Evolutionary conservation across 1,140 invertebrate species (phyloP), one percentile per base, ranked within the genome.

Genomic region (Pollicipes pollicipes): DNA sequence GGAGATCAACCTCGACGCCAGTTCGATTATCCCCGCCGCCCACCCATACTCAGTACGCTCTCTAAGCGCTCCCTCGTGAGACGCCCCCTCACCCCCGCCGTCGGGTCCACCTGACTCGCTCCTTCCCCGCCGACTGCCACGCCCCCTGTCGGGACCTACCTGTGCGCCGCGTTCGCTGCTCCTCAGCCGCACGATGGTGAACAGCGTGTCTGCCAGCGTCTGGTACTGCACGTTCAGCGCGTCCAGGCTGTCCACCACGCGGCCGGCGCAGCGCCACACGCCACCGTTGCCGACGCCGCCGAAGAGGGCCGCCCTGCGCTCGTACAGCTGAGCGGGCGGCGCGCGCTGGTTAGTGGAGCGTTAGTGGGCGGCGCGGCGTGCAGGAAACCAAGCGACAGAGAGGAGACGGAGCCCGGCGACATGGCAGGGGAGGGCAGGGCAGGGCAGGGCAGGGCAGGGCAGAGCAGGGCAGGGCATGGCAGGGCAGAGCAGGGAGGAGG

Each of bases 231-330:
- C 85, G 80, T 95, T 95, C 74, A 96, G 82, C 64, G 84, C 85
- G 77, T 96, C 94, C 77, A 98, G 82, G 75, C 97, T 88, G 73
- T 86, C 84, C 29, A 88, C 88, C 45, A 97, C 87, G 68, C 85
- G 82, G 75, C 95, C 93, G 29, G 91, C 89, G 1, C 89, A 89
- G 83, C 81, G 17, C 83, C 83, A 71, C 76, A 75, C 63, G 75
- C 74, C 31, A 77, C 73, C 75, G 79, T 77, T 13, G 77, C 73
- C 72, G 76, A 77, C 75, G 83, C 83, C 70, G 76, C 76, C 67
- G 77, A n/a, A 2, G 10, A 21, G 45, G 13, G 45, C 45, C 13
- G 45, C 45, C 13, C 10, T 2, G 13, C 45, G 45, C 45, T 58
- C 45, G 45, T 58, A 58, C 10, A 3, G 45, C 45, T 58, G 45